These are phyloP conservation scores for Drosophila kepulauana DNA, from an alignment of 1,140 invertebrate species.

Conservation along the genomic window DNA sequence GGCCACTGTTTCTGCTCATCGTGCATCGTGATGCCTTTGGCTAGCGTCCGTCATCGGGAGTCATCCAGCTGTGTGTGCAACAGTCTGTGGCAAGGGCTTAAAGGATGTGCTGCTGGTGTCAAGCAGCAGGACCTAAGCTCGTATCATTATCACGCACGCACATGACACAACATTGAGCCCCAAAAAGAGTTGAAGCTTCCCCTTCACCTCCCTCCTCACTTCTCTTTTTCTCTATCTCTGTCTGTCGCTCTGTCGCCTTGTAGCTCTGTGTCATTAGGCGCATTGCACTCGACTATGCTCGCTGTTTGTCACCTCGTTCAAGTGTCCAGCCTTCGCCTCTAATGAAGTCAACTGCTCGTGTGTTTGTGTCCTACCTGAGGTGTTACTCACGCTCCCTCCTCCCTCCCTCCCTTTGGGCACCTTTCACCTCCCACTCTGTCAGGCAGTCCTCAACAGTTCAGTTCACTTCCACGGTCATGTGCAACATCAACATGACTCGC, in stretches of 20 bases:
- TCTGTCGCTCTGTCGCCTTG: neutral
- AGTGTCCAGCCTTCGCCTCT: conserved; percentile 66
- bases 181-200: conserved; percentile 7
- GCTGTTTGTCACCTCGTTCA: conserved; percentile 66
- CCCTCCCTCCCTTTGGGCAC: neutral
- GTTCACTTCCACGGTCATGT: conserved; percentile 38
- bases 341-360: conserved; percentile 72
- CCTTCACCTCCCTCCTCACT: neutral
- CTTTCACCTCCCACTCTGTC: conserved; percentile 1
- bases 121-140: conserved; percentile 50
- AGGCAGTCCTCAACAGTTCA: conserved; percentile 22
- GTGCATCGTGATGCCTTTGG: neutral
- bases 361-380: conserved; percentile 56
- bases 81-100: conserved; percentile 38
- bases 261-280: conserved; percentile 69
- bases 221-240: neutral
- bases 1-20: neutral
- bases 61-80: conserved; percentile 35
- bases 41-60: neutral
- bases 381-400: conserved; percentile 29
- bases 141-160: conserved; percentile 74
- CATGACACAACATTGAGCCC: conserved; percentile 8
- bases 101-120: conserved; percentile 63
- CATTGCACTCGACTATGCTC: conserved; percentile 41
- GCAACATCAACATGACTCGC: conserved; percentile 16